Evolutionary conservation across 2,888 invertebrate genomes (phyloP).

Genomic region (Tubulanus polymorphus): DNA sequence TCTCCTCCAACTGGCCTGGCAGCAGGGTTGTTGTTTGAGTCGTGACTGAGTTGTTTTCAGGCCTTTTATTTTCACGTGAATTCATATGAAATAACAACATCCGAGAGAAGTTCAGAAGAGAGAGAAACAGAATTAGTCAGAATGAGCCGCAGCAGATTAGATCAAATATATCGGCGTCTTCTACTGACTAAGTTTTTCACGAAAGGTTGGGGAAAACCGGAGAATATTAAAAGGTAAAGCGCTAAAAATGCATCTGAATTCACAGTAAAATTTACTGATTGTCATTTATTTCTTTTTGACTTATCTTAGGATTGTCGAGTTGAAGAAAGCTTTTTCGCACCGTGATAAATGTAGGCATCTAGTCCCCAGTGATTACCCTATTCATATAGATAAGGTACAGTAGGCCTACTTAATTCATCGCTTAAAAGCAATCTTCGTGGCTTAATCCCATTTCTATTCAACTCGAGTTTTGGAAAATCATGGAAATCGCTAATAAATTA

Average conservation of each 20-base stretch:
- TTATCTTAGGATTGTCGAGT: conserved; percentile 78
- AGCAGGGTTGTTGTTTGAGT: too few relatives aligned
- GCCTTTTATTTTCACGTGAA: too few relatives aligned
- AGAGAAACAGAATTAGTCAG: too few relatives aligned
- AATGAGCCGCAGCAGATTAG: conserved; percentile 53
- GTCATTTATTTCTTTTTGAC: background rate
- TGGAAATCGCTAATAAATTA: conserved; percentile 1
- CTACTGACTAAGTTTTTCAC: conserved; percentile 87
- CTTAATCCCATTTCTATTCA: background rate
- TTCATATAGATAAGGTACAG: conserved; percentile 77
- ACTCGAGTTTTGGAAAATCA: background rate
- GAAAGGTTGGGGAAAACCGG: conserved; percentile 94
- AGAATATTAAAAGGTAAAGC: conserved; percentile 75
- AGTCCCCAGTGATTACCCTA: conserved; percentile 76
- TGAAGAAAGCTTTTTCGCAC: conserved; percentile 80
- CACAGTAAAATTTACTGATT: background rate
- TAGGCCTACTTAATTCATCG: conserved; percentile 22
- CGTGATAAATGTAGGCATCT: conserved; percentile 77
- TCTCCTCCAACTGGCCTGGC: too few relatives aligned
- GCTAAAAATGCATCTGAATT: background rate
- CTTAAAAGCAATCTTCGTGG: too few relatives aligned
- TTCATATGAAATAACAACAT: too few relatives aligned
- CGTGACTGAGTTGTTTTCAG: too few relatives aligned
- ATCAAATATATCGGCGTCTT: conserved; percentile 70
- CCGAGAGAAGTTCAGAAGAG: too few relatives aligned